Evolutionary conservation across 2,797 vertebrate genomes (phyloP).

Genomic region (Pagetopsis macropterus): DNA sequence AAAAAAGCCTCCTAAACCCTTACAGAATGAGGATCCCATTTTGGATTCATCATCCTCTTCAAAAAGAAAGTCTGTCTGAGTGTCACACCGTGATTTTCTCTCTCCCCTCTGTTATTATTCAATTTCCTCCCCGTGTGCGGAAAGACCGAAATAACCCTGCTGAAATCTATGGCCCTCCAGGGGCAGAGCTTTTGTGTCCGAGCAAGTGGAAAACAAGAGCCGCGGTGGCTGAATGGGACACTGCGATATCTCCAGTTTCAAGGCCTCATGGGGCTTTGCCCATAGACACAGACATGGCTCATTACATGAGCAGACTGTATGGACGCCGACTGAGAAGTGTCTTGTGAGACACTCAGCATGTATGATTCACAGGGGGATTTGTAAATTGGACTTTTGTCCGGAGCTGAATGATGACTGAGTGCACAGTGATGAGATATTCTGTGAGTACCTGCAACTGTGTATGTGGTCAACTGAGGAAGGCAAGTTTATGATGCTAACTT

Average conservation of each 20-base stretch:
- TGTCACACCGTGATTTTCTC: constrained; percentile 70
- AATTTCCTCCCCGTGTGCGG: constrained; percentile 81
- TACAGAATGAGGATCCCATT: neutral
- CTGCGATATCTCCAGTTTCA: constrained; percentile 67
- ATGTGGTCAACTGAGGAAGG: constrained; percentile 10
- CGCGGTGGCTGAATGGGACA: constrained; percentile 62
- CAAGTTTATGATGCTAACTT: constrained; percentile 16
- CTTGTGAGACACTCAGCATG: constrained; percentile 45
- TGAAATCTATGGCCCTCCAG: constrained; percentile 81
- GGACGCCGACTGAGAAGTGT: constrained; percentile 38
- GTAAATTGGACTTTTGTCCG: constrained; percentile 35
- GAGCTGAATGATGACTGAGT: constrained; percentile 42
- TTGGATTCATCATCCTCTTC: constrained; percentile 27
- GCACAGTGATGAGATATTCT: constrained; percentile 59
- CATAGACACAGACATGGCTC: constrained; percentile 59
- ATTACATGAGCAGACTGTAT: constrained; percentile 56
- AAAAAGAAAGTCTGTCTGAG: constrained; percentile 39
- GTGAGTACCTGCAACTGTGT: constrained; percentile 36
- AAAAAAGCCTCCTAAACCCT: constrained; percentile 18
- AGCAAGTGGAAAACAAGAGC: constrained; percentile 77
- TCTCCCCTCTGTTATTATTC: constrained; percentile 80
- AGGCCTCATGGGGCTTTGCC: constrained; percentile 51
- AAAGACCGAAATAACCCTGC: constrained; percentile 81
- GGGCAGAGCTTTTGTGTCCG: constrained; percentile 76
- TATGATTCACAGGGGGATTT: constrained; percentile 36